phyloP scores from a whole-genome alignment of 1,140 invertebrate genomes.

The Cyrtorhinus lividipennis region DNA sequence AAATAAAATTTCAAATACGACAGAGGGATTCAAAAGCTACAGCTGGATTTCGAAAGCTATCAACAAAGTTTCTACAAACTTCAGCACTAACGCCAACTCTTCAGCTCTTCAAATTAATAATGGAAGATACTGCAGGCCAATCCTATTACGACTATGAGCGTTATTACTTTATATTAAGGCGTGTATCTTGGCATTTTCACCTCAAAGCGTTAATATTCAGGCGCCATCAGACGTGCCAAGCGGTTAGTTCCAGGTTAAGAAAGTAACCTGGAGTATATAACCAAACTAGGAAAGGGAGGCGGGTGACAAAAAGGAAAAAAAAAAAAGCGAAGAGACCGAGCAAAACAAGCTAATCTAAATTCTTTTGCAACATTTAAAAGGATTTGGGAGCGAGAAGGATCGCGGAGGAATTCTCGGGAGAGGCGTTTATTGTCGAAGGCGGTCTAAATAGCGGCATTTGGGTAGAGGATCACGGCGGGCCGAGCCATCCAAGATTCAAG shows the following conservation, averaged over 20 bases:
- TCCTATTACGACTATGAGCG: not conserved
- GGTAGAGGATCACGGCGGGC: not conserved
- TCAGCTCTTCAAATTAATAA: no score
- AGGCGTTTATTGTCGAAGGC: constrained; percentile 7
- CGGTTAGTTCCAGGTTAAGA: not conserved
- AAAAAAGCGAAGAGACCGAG: not conserved
- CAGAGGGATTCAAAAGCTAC: no score
- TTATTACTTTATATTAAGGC: not conserved
- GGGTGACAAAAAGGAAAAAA: not conserved
- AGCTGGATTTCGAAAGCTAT: no score
- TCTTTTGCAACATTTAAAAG: constrained; percentile 5
- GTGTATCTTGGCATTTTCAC: not conserved
- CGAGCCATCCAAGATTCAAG: constrained; percentile 1
- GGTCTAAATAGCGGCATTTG: constrained; percentile 9
- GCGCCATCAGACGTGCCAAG: not conserved
- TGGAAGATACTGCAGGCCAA: not conserved
- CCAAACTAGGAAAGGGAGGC: not conserved
- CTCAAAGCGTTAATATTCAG: not conserved
- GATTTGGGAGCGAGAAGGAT: not conserved
- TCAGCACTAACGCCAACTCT: no score
- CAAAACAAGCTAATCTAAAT: constrained; percentile 9
- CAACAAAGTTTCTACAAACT: no score
- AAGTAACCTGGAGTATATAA: not conserved
- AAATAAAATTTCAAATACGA: no score
- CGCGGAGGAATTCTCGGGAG: not conserved